A percentile compares a stretch with the other conserved stretches of the same genome.
Conservation (phyloP, 2,113 vertebrate genomes). For the Anolis sagrei region DNA sequence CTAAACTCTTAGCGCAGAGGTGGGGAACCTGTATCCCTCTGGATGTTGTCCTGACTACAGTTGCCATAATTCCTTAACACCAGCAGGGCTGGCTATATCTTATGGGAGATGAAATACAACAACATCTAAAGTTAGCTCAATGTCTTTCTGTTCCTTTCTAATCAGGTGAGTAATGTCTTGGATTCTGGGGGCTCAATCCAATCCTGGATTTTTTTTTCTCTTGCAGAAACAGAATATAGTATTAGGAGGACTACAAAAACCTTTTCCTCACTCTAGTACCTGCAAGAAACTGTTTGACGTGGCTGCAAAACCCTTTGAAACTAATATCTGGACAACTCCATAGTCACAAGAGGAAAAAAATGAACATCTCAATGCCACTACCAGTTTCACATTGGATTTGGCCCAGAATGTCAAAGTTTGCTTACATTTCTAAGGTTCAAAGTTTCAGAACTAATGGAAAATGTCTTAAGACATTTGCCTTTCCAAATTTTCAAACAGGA, state of each 20-base stretch:
- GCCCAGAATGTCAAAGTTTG: not conserved
- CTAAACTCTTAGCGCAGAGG: too few relatives aligned
- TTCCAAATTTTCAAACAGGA: constrained; percentile 43
- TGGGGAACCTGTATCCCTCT: not conserved
- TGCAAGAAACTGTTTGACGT: too few relatives aligned
- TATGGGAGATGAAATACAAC: not conserved
- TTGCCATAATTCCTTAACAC: not conserved
- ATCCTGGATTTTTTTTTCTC: too few relatives aligned
- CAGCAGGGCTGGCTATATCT: not conserved
- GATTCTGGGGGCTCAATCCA: too few relatives aligned
- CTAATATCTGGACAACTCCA: too few relatives aligned
- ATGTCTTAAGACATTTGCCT: not conserved
- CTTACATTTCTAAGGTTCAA: not conserved
- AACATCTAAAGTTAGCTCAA: not conserved
- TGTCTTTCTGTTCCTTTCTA: not conserved
- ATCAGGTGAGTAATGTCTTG: not conserved
- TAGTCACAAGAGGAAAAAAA: too few relatives aligned
- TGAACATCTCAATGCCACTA: too few relatives aligned
- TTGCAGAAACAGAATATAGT: too few relatives aligned
- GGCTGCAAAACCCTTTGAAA: too few relatives aligned
- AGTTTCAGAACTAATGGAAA: constrained; percentile 1
- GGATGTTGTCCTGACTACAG: not conserved
- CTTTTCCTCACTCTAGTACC: too few relatives aligned
- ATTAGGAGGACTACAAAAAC: too few relatives aligned
- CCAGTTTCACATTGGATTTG: not conserved